A percentile compares a stretch with the other conserved stretches of the same genome.
Evolutionary conservation across 2,797 vertebrate genomes (phyloP).

Genomic region (Sardinella longiceps): DNA sequence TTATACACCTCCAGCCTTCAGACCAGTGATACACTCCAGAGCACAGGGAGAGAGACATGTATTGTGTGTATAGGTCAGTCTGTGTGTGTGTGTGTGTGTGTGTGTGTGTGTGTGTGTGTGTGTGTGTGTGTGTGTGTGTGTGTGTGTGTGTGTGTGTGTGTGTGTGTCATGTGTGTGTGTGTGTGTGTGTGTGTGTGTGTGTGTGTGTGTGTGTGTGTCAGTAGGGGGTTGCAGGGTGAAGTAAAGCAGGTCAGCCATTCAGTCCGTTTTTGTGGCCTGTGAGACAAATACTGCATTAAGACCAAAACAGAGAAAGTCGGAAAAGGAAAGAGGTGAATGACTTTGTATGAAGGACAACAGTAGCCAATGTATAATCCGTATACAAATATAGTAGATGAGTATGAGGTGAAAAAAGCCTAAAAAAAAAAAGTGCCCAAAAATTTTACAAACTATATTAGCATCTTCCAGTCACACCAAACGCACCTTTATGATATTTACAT

Average conservation of each 20-base stretch:
- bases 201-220: background rate
- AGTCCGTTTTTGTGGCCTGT: background rate
- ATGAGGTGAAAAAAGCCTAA: background rate
- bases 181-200: slow-evolving; percentile 25
- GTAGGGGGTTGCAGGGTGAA: background rate
- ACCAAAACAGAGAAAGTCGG: background rate
- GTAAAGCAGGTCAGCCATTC: background rate
- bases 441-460: background rate
- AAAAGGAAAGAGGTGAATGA: no score
- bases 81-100: slow-evolving; percentile 31
- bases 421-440: no score
- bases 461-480: background rate
- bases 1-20: slow-evolving; percentile 38
- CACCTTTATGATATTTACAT: background rate
- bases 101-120: slow-evolving; percentile 27
- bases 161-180: slow-evolving; percentile 30
- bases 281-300: background rate
- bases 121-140: slow-evolving; percentile 26
- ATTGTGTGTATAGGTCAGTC: slow-evolving; percentile 18
- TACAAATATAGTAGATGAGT: no score
- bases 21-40: background rate
- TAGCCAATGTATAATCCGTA: no score
- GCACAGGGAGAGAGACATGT: slow-evolving; percentile 7
- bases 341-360: no score
- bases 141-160: background rate